Conservation (phyloP, 2,888 invertebrate genomes). For the Tanypteryx hageni region DNA sequence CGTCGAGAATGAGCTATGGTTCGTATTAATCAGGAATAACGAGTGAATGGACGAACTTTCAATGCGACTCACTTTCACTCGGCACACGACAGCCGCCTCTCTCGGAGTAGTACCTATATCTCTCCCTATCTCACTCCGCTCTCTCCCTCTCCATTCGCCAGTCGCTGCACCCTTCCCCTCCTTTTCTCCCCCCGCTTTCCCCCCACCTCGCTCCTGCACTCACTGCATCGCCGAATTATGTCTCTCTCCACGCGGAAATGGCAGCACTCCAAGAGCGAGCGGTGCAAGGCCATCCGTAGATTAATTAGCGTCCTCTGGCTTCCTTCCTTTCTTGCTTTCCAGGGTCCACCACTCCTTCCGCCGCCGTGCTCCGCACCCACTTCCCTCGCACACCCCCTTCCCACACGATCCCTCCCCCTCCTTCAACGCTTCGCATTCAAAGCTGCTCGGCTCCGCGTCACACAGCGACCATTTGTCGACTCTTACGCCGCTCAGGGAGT, state of each 20-base stretch:
- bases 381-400: neutral
- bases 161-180: too few relatives aligned
- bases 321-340: neutral
- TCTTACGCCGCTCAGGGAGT: too few relatives aligned
- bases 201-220: neutral
- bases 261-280: conserved; percentile 41
- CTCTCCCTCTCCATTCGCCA: neutral
- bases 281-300: conserved; percentile 48
- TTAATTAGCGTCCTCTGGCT: conserved; percentile 52
- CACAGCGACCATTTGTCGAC: too few relatives aligned
- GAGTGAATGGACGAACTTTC: conserved; percentile 12
- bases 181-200: neutral
- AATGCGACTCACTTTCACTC: neutral
- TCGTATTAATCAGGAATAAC: neutral
- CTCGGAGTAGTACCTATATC: neutral
- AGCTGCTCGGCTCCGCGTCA: too few relatives aligned
- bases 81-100: neutral
- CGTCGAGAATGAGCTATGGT: neutral
- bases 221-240: conserved; percentile 17
- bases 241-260: conserved; percentile 52
- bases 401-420: neutral
- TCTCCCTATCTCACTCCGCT: neutral
- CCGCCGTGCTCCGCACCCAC: neutral
- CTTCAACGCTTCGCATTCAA: neutral
- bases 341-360: neutral